Base-by-base conservation (phyloP, 35 echinoderm and acorn worm genomes). In the Acanthaster planci region DNA sequence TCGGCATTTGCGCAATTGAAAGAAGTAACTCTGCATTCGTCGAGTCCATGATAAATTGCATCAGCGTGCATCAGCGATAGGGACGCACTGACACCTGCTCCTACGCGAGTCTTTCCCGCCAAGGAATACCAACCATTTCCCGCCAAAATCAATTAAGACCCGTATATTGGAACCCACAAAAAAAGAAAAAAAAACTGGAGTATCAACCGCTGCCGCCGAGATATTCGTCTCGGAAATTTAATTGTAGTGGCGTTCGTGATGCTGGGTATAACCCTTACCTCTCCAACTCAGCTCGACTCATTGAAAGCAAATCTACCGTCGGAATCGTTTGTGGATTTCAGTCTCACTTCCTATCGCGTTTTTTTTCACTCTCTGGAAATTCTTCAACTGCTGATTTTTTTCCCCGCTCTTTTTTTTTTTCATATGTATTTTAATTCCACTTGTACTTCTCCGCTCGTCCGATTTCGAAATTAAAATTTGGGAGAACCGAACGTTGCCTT, bases 131-230 rank as follows among this genome's bases (percentile, higher is more conserved):
- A 47, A 47, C 42, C 42, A 12, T 47, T 72, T 72, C 64, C 64
- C 64, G 64, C 34, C 15, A 2, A 34, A 72, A 72, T 72, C 64
- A 72, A 72, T 72, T 72, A 72, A 72, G 64, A 31, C 64, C 30
- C 34, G 30, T 29, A 35, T 47, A 47, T 47, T 47, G 42, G 42
- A 47, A 47, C 42, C 42, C 12, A 47, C 42, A 47, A 47, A 47
- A 12, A 47, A 47, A 47, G 4, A 47, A 4, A 47, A 47, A 47
- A 12, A 47, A 47, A 47, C 4, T 47, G 4, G 4, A 47, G 42
- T 47, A 47, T 47, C 26, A 72, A 72, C 29, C 64, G 22, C 23
- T 34, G 64, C 64, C 64, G 64, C 34, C 26, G 64, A 72, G 42
- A 47, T 47, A 47, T 47, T 72, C 26, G 34, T 15, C 29, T 12